phyloP scores from a whole-genome alignment of 2,797 vertebrate species.

The Typhlichthys subterraneus region DNA sequence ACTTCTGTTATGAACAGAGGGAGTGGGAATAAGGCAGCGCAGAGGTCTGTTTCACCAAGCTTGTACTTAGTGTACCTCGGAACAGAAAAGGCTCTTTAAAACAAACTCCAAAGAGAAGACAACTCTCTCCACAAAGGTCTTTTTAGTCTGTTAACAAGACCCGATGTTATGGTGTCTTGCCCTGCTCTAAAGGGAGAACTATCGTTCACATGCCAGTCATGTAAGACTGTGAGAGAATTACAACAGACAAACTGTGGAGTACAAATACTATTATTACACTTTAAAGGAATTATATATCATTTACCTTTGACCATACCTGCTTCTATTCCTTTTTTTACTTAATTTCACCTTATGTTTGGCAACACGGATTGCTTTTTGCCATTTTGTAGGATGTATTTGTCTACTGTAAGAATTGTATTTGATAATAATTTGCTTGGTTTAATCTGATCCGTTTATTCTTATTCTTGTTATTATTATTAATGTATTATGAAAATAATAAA shows the following conservation, averaged over 20 bases:
- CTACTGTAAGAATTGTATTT: too few relatives aligned
- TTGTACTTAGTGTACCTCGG: constrained; percentile 32
- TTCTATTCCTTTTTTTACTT: not conserved
- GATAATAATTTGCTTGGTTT: too few relatives aligned
- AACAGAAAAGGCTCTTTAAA: constrained; percentile 41
- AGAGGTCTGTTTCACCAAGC: constrained; percentile 45
- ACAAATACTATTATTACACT: not conserved
- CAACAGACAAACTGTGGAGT: constrained; percentile 16
- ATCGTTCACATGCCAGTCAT: constrained; percentile 2
- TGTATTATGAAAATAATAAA: not conserved
- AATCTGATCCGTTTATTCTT: too few relatives aligned
- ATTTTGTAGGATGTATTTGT: too few relatives aligned
- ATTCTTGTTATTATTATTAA: not conserved
- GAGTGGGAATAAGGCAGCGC: constrained; percentile 23
- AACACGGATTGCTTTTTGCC: not conserved
- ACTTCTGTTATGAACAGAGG: constrained; percentile 65
- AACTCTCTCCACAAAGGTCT: constrained; percentile 30
- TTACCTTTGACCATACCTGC: not conserved
- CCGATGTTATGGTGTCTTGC: constrained; percentile 20
- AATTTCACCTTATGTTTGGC: constrained; percentile 3
- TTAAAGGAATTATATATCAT: too few relatives aligned
- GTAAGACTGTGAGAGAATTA: constrained; percentile 21
- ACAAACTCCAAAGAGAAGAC: constrained; percentile 54
- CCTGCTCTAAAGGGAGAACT: constrained; percentile 20
- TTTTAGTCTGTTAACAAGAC: constrained; percentile 32